Evolutionary conservation across 2,113 vertebrate species (phyloP), one percentile per base, ranked within the genome.

Genomic region (Notiomystis cincta): DNA sequence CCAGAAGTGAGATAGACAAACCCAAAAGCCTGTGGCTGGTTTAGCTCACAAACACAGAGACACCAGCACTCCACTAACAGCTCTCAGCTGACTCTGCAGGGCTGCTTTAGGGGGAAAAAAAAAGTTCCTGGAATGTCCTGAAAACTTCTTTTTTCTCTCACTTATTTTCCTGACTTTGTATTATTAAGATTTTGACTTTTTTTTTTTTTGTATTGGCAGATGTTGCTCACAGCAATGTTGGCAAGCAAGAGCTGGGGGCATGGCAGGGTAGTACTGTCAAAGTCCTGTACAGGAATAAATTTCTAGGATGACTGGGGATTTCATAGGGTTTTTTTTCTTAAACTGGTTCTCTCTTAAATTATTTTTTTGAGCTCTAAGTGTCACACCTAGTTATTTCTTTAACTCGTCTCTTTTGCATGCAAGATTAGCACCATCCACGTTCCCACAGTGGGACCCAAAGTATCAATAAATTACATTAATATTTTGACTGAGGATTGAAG

Each of bases 181-280:
- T 76, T 47, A 19, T 17, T 47, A 35, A 42, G 18, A 21, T n/a
- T 47, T 23, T 27, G 16, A 18, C 2, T 27, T n/a, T 15, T 45
- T 25, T 33, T n/a, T 67, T 35, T 37, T 11, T 11, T 67, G 16
- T 38, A 5, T 10, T 69, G 83, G 40, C 45, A 65, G 27, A 11
- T 45, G 24, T 28, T 42, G 27, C 75, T 87, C 17, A 2, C 30
- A 38, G 37, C 31, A 40, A 15, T 2, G 13, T 12, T 57, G 25
- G 42, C 37, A 47, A 50, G 44, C 35, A 10, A 20, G 54, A 42
- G 56, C 2, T 37, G 40, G 53, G 40, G 15, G 71, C 71, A 56
- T 48, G 31, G 44, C 2, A 2, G 21, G 31, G 20, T 25, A 4
- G 31, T 13, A 1, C 14, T 47, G 1, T 25, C 66, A 7, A 18